A percentile compares a stretch with the other conserved stretches of the same genome.
phyloP scores from a whole-genome alignment of 2,888 invertebrate genomes.

The Myathropa florea region DNA sequence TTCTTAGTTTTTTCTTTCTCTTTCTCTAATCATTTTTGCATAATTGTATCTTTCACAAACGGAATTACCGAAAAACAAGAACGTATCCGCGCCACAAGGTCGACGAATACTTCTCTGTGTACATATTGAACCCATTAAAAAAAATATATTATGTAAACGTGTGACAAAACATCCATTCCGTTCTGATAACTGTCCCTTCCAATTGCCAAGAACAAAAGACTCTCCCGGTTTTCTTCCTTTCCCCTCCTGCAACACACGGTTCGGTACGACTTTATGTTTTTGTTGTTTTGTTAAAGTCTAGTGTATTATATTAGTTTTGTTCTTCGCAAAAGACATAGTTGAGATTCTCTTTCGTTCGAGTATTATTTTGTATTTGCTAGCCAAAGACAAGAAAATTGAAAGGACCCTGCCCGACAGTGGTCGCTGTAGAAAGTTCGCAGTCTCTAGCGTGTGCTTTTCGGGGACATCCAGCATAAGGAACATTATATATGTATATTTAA shows the following conservation, averaged over 20 bases:
- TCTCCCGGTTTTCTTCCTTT: slow-evolving; percentile 2
- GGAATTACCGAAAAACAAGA: slow-evolving; percentile 31
- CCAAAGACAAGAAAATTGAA: neutral
- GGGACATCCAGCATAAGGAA: slow-evolving; percentile 12
- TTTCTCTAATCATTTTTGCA: slow-evolving; percentile 3
- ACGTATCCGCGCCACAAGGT: slow-evolving; percentile 29
- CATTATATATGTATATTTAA: slow-evolving; percentile 38
- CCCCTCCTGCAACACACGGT: neutral
- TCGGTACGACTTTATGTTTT: slow-evolving; percentile 19
- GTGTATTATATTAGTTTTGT: slow-evolving; percentile 20
- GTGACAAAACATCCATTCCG: slow-evolving; percentile 65
- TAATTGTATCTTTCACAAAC: slow-evolving; percentile 31
- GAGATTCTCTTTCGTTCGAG: slow-evolving; percentile 23
- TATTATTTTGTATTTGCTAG: slow-evolving; percentile 36
- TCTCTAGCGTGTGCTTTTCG: neutral
- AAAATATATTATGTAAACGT: slow-evolving; percentile 44
- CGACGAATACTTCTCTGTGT: slow-evolving; percentile 41
- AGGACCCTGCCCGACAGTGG: slow-evolving; percentile 36
- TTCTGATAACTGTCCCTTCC: slow-evolving; percentile 34
- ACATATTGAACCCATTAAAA: slow-evolving; percentile 26
- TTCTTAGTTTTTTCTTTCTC: slow-evolving; percentile 13
- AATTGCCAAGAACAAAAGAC: slow-evolving; percentile 28
- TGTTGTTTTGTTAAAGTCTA: slow-evolving; percentile 20
- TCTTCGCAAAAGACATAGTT: neutral
- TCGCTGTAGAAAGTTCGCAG: slow-evolving; percentile 23